Conservation (phyloP, 2,113 vertebrate genomes). For the Dromiciops gliroides region DNA sequence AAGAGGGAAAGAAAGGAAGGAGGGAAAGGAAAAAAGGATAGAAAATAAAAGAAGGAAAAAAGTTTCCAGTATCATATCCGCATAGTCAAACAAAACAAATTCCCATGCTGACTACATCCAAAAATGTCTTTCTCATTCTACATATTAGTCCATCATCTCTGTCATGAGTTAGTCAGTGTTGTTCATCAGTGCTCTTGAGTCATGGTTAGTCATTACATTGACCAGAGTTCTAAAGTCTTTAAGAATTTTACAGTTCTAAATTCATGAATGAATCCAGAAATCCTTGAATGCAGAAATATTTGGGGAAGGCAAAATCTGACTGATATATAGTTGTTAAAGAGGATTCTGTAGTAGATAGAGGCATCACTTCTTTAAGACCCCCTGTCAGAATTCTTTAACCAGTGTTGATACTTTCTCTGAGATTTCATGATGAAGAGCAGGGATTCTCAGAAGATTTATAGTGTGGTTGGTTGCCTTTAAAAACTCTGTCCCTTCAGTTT, state of each 20-base stretch:
- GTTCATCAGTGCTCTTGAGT: neutral
- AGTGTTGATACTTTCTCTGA: neutral
- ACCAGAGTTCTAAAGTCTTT: neutral
- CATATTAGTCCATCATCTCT: neutral
- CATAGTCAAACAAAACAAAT: neutral
- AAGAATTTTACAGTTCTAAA: neutral
- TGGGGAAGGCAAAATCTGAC: neutral
- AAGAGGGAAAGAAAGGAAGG: neutral
- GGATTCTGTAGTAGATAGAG: neutral
- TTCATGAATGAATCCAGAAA: neutral
- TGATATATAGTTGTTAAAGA: neutral
- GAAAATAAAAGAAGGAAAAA: neutral
- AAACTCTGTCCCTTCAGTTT: neutral
- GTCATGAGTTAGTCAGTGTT: neutral
- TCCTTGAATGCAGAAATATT: neutral
- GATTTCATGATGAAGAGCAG: neutral
- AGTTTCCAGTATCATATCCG: neutral
- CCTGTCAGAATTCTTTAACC: neutral
- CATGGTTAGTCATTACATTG: neutral
- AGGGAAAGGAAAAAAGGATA: neutral
- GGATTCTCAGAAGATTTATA: neutral
- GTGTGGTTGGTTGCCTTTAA: neutral
- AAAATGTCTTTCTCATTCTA: neutral
- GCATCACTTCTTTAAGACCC: neutral
- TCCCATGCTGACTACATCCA: neutral